A percentile compares a stretch with the other conserved stretches of the same genome.
Conservation (phyloP, 53 echinoderm and acorn worm species). For the Paracentrotus lividus region DNA sequence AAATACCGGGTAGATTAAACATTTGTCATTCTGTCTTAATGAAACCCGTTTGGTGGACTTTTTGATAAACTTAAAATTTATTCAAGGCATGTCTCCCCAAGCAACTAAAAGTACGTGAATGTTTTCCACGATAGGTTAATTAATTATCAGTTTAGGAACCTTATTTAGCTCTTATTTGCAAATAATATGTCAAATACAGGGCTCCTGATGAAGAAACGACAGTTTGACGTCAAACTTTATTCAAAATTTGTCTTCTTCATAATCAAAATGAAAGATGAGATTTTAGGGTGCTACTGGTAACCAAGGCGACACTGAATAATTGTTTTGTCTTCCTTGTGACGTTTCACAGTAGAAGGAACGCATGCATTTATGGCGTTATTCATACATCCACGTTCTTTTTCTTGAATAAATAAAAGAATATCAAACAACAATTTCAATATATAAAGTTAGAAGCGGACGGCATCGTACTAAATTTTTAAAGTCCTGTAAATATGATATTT, state of each 20-base stretch:
- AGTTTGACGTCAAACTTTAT: background rate
- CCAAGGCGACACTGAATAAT: background rate
- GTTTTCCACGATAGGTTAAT: too few relatives aligned
- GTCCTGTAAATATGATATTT: constrained; percentile 1
- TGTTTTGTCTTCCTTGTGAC: background rate
- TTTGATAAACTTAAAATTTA: too few relatives aligned
- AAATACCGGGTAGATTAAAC: too few relatives aligned
- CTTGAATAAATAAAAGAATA: background rate
- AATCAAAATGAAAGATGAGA: background rate
- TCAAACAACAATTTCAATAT: background rate
- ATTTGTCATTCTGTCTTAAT: too few relatives aligned
- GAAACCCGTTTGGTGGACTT: too few relatives aligned
- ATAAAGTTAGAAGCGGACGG: background rate
- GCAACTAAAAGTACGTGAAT: too few relatives aligned
- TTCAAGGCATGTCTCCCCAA: too few relatives aligned
- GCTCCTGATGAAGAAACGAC: background rate
- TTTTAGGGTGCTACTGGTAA: background rate
- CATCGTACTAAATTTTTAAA: background rate
- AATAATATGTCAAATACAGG: background rate
- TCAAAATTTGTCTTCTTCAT: background rate
- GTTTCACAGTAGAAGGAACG: background rate
- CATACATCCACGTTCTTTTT: background rate
- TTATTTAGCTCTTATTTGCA: too few relatives aligned
- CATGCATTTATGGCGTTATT: background rate
- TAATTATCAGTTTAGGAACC: too few relatives aligned